Evolutionary conservation across 2,113 vertebrate genomes (phyloP).

Genomic region (Tamias sibiricus): DNA sequence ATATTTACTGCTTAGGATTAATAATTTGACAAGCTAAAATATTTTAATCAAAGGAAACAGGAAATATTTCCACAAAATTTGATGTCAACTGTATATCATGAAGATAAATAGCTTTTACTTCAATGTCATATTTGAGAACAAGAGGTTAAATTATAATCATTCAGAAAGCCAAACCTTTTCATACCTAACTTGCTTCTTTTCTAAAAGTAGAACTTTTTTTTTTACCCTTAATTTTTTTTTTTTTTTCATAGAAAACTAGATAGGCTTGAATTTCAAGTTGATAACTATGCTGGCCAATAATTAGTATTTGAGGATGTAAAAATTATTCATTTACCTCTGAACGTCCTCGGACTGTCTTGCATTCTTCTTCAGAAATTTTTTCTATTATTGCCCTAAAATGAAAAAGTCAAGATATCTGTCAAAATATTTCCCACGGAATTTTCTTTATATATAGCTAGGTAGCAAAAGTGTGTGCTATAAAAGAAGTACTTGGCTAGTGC

Average conservation of each 20-base stretch:
- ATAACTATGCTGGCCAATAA: background rate
- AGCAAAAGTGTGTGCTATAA: background rate
- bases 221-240: background rate
- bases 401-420: background rate
- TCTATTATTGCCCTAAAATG: background rate
- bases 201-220: background rate
- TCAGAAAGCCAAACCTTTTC: background rate
- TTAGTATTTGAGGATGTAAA: background rate
- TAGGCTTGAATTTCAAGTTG: background rate
- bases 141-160: conserved; percentile 2
- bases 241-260: background rate
- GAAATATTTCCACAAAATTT: background rate
- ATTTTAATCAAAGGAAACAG: background rate
- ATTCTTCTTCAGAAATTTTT: background rate
- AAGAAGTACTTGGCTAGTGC: background rate
- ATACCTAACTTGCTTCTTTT: background rate
- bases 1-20: background rate
- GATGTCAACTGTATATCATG: background rate
- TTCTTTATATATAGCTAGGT: background rate
- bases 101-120: background rate
- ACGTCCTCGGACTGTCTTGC: background rate
- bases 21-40: background rate
- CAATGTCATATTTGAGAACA: background rate
- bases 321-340: background rate
- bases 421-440: background rate